Evolutionary conservation across 2,888 invertebrate species (phyloP), one percentile per base, ranked within the genome.

Genomic region (Dasypogon diadema): DNA sequence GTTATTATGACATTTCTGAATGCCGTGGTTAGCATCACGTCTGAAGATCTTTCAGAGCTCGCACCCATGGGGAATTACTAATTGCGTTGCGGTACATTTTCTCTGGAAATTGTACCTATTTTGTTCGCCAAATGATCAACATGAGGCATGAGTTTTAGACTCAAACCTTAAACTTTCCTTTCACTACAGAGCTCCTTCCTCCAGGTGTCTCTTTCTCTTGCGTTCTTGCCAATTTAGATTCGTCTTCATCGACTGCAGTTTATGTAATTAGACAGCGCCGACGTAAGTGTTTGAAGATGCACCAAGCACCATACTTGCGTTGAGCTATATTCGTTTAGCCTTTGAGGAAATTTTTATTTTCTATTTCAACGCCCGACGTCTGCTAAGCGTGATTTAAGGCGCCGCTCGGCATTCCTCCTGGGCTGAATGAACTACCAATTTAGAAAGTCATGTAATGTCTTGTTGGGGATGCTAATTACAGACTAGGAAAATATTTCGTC

Each of bases 361-460:
- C 51, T 8, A 8, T 51, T 14, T 8, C 5, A n/a, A 26, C 14
- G 1, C 24, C 24, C 24, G 14, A 56, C 56, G 24, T 56, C 24
- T 30, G 30, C 14, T 58, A 26, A 58, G 30, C 30, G 34, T 58
- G 58, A 58, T 58, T 58, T 58, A 26, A 30, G 56, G 58, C 58
- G 34, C 34, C 58, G 30, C 30, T 6, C 30, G 58, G 30, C 24
- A 58, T 58, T 58, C 58, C 58, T 58, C 58, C 16, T 2, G 24
- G 58, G 16, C 58, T 58, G 56, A 58, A 58, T 58, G 58, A 30
- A 58, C 34, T 58, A 34, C 34, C 30, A 58, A 58, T 58, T 58
- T 58, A 58, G 58, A 58, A 58, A 16, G 16, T 30, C 34, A 16
- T 30, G 16, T 56, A 56, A 16, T 56, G 16, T 24, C 56, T 56